Evolutionary conservation across 2,797 vertebrate genomes (phyloP), one percentile per base, ranked within the genome.

Genomic region (Karalla daura): DNA sequence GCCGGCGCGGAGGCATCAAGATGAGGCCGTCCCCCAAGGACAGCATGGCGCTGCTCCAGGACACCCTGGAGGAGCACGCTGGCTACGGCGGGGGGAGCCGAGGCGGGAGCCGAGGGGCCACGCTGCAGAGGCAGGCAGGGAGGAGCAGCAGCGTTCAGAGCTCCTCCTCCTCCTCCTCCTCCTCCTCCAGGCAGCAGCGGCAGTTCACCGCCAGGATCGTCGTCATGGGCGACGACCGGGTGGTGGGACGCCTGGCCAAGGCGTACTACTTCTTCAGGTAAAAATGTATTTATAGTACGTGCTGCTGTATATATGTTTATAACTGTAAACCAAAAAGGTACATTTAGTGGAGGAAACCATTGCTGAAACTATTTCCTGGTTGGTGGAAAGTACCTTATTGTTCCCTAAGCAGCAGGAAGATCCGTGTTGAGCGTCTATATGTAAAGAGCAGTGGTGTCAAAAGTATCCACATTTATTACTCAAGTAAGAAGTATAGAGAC

Each of bases 191-290:
- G 0, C 85, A 91, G 36, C 94, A 94, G 74, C 94, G 90, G 54
- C 86, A 93, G 32, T 94, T 94, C 61, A 98, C 94, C 0, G 97
- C 97, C 21, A 95, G 93, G 49, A 88, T 99, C 5, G 90, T 98
- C 12, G 85, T 94, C 61, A 92, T 99, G 88, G 97, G 97, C 0
- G 96, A 97, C 0, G 97, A 99, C 76, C 86, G 96, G 24, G 77
- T 95, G 25, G 83, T 98, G 81, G 97, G 96, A 9, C 94, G 94
- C 70, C 92, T 98, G 79, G 95, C 96, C 3, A 95, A 93, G 74
- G 95, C 96, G 47, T 98, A 95, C 83, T 93, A 94, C 84, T 91
- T 86, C 8, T 91, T 96, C 85, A 96, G 96, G 97, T 99, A n/a
- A 36, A 8, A 13, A 23, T 27, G 27, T 25, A 33, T 18, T 47